phyloP scores from a whole-genome alignment of 92 coral and sea anemone genomes.

The Parazoanthus swiftii region DNA sequence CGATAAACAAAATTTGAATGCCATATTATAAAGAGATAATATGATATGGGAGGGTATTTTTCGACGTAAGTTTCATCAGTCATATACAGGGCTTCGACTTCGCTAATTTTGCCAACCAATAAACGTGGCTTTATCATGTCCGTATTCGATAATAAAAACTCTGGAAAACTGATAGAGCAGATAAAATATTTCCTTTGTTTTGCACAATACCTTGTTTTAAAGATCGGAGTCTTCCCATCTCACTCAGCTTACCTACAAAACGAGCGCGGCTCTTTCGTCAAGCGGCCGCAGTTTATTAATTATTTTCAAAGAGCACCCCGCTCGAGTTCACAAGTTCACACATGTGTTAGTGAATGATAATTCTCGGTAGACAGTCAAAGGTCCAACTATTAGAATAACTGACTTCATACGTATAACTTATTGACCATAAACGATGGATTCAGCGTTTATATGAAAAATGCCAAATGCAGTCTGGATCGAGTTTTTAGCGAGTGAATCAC shows the following conservation, averaged over 20 bases:
- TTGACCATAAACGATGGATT: neutral
- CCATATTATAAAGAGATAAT: neutral
- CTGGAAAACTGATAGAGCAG: too few species aligned
- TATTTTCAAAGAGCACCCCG: neutral
- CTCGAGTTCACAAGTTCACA: slow-evolving; percentile 45
- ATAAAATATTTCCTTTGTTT: too few species aligned
- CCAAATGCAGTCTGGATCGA: neutral
- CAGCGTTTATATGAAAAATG: neutral
- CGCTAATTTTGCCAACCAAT: too few species aligned
- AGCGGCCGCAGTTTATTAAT: neutral
- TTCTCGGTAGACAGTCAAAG: neutral
- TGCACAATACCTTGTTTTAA: too few species aligned
- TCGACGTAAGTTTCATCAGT: too few species aligned
- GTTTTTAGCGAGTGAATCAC: neutral
- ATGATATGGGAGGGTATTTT: too few species aligned
- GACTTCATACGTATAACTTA: neutral
- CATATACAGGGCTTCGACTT: too few species aligned
- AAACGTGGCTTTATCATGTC: too few species aligned
- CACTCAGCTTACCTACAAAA: neutral
- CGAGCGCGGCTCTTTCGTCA: neutral
- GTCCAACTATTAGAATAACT: neutral
- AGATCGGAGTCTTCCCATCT: too few species aligned
- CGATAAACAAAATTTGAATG: neutral
- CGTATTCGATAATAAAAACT: too few species aligned
- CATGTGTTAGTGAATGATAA: slow-evolving; percentile 26